Evolutionary conservation across 2,888 invertebrate genomes (phyloP).

Genomic region (Meloe dianella): DNA sequence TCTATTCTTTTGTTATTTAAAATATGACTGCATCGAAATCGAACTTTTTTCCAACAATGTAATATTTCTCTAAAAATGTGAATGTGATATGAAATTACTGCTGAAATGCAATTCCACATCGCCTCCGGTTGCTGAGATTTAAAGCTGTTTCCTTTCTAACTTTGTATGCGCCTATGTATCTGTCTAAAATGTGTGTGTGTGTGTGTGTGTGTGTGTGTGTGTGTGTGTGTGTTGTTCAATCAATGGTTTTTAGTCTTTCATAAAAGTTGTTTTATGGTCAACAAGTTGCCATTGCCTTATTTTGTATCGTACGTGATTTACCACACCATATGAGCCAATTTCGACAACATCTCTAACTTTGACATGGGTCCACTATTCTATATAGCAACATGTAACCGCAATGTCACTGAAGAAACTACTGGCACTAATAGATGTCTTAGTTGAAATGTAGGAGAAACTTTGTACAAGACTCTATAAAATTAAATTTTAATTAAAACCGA

Average conservation of each 20-base stretch:
- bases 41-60: not conserved
- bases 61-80: not conserved
- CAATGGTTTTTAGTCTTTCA: no score
- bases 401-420: not conserved
- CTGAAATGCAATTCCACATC: not conserved
- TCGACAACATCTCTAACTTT: constrained; percentile 24
- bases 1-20: constrained; percentile 10
- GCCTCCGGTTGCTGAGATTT: no score
- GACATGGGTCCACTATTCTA: constrained; percentile 21
- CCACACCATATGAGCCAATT: constrained; percentile 24
- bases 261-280: constrained; percentile 7
- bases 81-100: not conserved
- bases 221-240: not conserved
- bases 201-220: no score
- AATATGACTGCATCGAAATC: not conserved
- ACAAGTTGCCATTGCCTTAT: constrained; percentile 27
- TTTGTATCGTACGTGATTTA: constrained; percentile 25
- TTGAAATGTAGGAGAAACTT: no score
- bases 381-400: constrained; percentile 9
- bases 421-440: not conserved
- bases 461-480: not conserved
- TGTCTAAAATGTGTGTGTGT: not conserved
- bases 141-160: not conserved
- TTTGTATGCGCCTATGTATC: not conserved
- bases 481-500: not conserved